A percentile compares a stretch with the other conserved stretches of the same genome.
phyloP scores from a whole-genome alignment of 1,140 invertebrate genomes.

The Psix sp. region DNA sequence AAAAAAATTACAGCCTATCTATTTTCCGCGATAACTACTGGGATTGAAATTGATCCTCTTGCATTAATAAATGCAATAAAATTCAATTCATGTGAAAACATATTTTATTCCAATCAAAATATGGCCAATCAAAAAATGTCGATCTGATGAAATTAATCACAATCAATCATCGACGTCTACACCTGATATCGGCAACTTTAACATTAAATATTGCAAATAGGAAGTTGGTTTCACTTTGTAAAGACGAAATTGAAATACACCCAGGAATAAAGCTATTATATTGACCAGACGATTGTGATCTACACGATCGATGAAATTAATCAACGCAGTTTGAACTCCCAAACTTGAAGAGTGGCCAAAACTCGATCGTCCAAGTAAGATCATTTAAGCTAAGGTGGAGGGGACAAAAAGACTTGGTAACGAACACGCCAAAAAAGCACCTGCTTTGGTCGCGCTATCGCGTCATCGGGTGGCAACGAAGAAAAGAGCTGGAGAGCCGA shows the following conservation, averaged over 20 bases:
- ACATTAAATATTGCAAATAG: conserved; percentile 14
- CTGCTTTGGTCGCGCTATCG: conserved; percentile 70
- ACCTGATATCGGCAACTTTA: too few species aligned
- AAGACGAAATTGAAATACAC: conserved; percentile 38
- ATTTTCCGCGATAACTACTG: too few species aligned
- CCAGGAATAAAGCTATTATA: conserved; percentile 44
- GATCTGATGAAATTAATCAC: conserved; percentile 1
- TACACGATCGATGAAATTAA: conserved; percentile 56
- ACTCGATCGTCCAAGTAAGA: too few species aligned
- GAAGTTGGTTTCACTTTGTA: conserved; percentile 29
- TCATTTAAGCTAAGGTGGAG: not conserved
- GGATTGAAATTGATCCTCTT: too few species aligned
- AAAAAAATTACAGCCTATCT: too few species aligned
- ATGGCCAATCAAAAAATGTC: too few species aligned
- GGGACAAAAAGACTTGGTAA: not conserved
- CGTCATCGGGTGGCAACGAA: conserved; percentile 67
- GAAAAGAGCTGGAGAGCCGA: conserved; percentile 62
- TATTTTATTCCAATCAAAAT: too few species aligned
- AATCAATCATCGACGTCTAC: not conserved
- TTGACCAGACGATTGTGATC: conserved; percentile 33
- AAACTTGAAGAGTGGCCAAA: conserved; percentile 7
- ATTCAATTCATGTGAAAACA: too few species aligned
- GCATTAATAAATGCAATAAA: too few species aligned
- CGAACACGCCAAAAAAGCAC: conserved; percentile 69
- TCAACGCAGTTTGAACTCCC: conserved; percentile 38